Evolutionary conservation across 1,140 invertebrate genomes (phyloP).

Genomic region (Papilio xuthus): DNA sequence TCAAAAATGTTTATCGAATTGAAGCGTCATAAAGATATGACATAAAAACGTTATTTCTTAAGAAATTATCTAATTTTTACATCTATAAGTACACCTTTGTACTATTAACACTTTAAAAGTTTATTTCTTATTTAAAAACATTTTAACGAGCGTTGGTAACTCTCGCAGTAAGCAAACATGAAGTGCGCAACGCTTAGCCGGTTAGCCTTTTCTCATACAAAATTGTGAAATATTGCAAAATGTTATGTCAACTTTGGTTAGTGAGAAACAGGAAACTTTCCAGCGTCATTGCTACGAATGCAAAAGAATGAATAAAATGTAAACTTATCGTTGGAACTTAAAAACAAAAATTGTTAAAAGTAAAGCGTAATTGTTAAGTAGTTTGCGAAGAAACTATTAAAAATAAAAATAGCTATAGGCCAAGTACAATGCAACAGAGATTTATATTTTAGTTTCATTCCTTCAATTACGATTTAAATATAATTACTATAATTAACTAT

Average conservation of each 20-base stretch:
- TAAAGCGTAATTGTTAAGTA: no score
- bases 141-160: no score
- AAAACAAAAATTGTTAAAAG: background rate
- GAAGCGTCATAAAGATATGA: background rate
- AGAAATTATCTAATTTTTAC: no score
- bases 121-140: no score
- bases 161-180: background rate
- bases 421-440: no score
- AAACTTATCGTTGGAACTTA: conserved; percentile 55
- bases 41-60: background rate
- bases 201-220: conserved; percentile 47
- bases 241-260: conserved; percentile 61
- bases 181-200: conserved; percentile 9
- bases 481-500: no score
- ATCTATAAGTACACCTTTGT: no score
- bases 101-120: no score
- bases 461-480: no score
- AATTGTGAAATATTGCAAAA: conserved; percentile 62
- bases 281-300: conserved; percentile 65
- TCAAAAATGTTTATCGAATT: background rate
- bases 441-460: no score
- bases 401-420: no score
- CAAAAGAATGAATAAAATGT: conserved; percentile 65
- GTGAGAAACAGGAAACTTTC: conserved; percentile 70
- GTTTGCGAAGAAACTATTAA: no score